Conservation (phyloP, 2,797 vertebrate genomes). For the Anas capensis region DNA sequence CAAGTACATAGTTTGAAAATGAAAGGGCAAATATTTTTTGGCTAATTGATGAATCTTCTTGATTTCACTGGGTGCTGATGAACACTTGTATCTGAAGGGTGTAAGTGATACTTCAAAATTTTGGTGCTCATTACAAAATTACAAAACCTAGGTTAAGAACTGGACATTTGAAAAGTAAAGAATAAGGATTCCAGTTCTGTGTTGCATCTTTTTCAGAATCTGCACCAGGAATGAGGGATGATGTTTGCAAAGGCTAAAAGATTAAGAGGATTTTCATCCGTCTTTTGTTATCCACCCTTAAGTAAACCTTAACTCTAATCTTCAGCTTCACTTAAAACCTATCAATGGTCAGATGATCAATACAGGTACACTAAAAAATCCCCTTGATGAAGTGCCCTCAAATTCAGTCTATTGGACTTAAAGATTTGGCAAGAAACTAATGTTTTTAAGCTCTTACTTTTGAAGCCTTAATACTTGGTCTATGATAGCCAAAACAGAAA, state of each 20-base stretch:
- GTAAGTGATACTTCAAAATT: background rate
- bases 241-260: background rate
- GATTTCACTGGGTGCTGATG: background rate
- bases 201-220: background rate
- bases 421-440: background rate
- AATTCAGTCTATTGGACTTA: background rate
- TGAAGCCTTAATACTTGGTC: background rate
- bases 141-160: background rate
- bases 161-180: background rate
- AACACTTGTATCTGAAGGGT: background rate
- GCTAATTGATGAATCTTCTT: background rate
- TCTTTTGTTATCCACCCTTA: background rate
- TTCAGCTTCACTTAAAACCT: background rate
- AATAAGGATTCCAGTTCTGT: background rate
- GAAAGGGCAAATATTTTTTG: background rate
- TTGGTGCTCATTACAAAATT: background rate
- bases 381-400: background rate
- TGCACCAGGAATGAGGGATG: background rate
- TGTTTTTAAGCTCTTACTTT: background rate
- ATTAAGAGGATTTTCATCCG: background rate
- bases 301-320: background rate
- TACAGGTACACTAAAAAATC: background rate
- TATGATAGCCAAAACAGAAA: background rate
- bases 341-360: background rate
- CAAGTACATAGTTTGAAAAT: background rate